Conservation (phyloP, 53 echinoderm and acorn worm genomes). For the Echinometra lucunter region DNA sequence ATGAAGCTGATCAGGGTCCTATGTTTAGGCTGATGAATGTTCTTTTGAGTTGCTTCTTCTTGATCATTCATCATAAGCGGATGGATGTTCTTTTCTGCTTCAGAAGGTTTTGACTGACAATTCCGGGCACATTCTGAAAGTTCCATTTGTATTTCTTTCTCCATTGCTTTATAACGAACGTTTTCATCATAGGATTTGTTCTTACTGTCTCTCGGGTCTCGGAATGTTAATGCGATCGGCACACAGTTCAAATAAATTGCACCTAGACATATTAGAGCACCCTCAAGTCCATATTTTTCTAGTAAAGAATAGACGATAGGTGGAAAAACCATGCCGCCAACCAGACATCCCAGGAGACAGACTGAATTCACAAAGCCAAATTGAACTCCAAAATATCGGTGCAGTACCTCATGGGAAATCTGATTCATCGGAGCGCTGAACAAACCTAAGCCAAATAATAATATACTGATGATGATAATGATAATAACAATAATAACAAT, state of each 20-base stretch:
- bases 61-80: background rate
- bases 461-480: too few species aligned
- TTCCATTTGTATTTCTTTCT: background rate
- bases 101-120: background rate
- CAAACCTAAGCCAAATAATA: background rate
- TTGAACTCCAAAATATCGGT: conserved; percentile 38
- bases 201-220: background rate
- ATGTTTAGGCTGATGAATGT: background rate
- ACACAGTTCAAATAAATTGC: conserved; percentile 43
- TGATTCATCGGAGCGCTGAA: conserved; percentile 42
- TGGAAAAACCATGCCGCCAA: conserved; percentile 38
- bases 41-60: background rate
- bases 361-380: conserved; percentile 46
- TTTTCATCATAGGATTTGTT: background rate
- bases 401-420: conserved; percentile 51
- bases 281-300: conserved; percentile 62
- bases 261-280: conserved; percentile 45
- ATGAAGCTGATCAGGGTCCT: background rate
- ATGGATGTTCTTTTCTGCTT: background rate
- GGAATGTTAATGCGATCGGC: conserved; percentile 41
- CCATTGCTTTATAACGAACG: background rate
- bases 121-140: background rate
- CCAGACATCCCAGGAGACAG: conserved; percentile 16
- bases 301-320: background rate
- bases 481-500: too few species aligned